Conservation (phyloP, 2,797 vertebrate genomes). For the Malacoraja senta region DNA sequence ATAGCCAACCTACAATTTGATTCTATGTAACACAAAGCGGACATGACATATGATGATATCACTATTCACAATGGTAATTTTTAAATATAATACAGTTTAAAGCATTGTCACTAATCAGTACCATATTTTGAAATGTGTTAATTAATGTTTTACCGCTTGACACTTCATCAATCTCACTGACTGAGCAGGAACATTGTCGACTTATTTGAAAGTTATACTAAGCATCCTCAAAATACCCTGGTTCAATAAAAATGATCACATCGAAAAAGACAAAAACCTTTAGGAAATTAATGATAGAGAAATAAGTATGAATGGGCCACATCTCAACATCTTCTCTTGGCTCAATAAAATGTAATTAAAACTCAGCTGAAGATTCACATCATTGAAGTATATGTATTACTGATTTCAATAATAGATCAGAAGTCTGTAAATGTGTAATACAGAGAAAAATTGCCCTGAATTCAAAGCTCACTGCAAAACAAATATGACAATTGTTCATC, state of each 20-base stretch:
- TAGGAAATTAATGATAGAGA: not conserved
- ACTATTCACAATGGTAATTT: not conserved
- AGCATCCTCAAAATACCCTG: too few species aligned
- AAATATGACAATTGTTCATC: not conserved
- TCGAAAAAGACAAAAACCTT: not conserved
- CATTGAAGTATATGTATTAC: not conserved
- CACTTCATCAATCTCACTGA: not conserved
- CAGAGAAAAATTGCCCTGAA: not conserved
- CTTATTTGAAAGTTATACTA: too few species aligned
- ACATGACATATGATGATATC: not conserved
- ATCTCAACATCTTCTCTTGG: not conserved
- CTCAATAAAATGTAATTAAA: not conserved
- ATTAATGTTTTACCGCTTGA: not conserved
- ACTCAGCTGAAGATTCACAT: not conserved
- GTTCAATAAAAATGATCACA: not conserved
- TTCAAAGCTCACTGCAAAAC: not conserved
- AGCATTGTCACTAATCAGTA: not conserved
- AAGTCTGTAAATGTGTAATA: not conserved
- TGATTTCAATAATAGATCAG: not conserved
- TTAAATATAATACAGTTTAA: not conserved
- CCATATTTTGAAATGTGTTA: not conserved
- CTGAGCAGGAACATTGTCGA: not conserved
- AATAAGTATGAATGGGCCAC: not conserved
- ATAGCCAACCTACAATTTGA: not conserved
- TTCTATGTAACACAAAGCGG: not conserved